Evolutionary conservation across 2,797 vertebrate genomes (phyloP).

Genomic region (Tiaroga cobitis): DNA sequence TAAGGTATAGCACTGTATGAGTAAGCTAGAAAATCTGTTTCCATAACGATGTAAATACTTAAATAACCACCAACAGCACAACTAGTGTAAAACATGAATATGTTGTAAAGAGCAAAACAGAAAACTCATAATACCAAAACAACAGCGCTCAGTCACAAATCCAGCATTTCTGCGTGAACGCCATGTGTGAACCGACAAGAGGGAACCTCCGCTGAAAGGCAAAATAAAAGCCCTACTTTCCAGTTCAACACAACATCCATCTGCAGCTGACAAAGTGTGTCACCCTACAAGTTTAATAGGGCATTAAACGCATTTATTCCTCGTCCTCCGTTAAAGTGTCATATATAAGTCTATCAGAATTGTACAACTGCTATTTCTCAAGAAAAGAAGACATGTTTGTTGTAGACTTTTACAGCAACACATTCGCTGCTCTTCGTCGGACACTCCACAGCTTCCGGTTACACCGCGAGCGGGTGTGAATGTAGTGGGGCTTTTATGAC

Average conservation of each 20-base stretch:
- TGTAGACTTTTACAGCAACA: not conserved
- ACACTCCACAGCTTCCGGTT: slow-evolving; percentile 6
- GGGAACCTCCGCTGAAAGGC: not conserved
- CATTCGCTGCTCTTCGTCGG: not conserved
- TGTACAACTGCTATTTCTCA: not conserved
- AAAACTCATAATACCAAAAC: not conserved
- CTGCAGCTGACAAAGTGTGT: not conserved
- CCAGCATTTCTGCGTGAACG: not conserved
- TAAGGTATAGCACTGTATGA: not conserved
- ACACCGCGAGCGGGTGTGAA: slow-evolving; percentile 1
- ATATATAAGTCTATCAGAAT: no score
- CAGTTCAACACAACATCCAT: not conserved
- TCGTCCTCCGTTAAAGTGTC: no score
- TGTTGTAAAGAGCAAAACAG: not conserved
- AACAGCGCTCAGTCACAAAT: not conserved
- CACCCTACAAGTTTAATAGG: no score
- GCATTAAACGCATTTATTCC: not conserved
- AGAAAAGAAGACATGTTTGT: not conserved
- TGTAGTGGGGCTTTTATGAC: slow-evolving; percentile 1
- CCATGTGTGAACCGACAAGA: slow-evolving; percentile 22
- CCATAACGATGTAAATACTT: not conserved
- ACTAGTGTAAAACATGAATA: not conserved
- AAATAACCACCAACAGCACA: not conserved
- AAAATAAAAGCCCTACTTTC: slow-evolving; percentile 14
- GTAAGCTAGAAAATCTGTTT: not conserved